phyloP scores from a whole-genome alignment of 2,113 vertebrate species.

The Grammomys surdaster region DNA sequence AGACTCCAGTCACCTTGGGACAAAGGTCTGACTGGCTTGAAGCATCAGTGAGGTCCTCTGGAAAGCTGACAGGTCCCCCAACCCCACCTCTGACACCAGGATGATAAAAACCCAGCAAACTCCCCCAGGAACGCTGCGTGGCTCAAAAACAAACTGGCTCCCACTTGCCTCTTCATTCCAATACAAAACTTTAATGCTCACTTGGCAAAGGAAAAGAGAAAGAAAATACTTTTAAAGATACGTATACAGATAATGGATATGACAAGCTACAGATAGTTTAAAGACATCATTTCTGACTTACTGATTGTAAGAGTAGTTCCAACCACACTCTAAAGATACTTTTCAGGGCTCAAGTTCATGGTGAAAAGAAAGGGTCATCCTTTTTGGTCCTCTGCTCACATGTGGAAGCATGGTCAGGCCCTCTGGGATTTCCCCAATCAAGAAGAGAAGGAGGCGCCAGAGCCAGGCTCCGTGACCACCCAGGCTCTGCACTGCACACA shows the following conservation, averaged over 20 bases:
- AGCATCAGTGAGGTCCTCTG: not conserved
- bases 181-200: not conserved
- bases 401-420: not conserved
- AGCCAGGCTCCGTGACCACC: constrained; percentile 69
- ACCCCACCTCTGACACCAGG: not conserved
- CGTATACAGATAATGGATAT: not conserved
- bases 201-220: not conserved
- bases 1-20: not conserved
- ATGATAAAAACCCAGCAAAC: not conserved
- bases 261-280: not conserved
- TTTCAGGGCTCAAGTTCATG: not conserved
- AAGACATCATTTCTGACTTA: constrained; percentile 14
- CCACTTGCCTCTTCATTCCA: not conserved
- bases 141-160: not conserved
- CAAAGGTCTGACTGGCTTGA: not conserved
- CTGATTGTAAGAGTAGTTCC: not conserved
- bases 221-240: constrained; percentile 1
- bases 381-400: not conserved
- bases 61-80: not conserved
- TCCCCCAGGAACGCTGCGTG: not conserved
- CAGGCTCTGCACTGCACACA: constrained; percentile 72
- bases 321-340: not conserved
- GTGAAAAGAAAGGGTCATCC: not conserved
- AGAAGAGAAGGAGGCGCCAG: not conserved
- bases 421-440: constrained; percentile 34